Evolutionary conservation across 2,888 invertebrate species (phyloP), one percentile per base, ranked within the genome.

Genomic region (Hirudinaria manillensis): DNA sequence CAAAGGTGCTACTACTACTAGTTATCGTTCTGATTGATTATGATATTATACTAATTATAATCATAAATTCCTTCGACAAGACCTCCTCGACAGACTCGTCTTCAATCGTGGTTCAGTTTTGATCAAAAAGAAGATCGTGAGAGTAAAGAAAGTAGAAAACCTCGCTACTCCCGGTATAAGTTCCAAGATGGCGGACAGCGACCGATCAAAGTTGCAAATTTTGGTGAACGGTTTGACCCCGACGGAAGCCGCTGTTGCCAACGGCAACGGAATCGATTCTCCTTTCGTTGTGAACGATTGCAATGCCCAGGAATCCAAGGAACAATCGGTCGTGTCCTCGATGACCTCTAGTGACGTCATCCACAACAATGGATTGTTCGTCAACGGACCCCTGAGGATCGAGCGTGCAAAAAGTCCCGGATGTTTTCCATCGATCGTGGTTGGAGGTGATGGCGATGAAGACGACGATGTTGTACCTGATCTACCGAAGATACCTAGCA

Each of bases 401-500:
- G 45, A 45, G 45, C 45, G 45, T 7, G 10, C 45, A 16, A 45
- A 7, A 45, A 45, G 45, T 7, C 45, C 45, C 10, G 45, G 45
- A 45, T 45, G 45, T 45, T 45, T 61, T 61, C 61, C 61, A 16
- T 24, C 29, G 21, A 61, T 61, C 68, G 36, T 36, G 2, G 36
- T n/a, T 34, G 68, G 45, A 36, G 36, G 24, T 13, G 51, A 70
- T 24, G 73, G 36, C 10, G 45, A 38, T 27, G 73, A 73, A 29
- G 73, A 32, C 16, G 73, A 65, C 24, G 73, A 73, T 55, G 65
- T 73, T 3, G 73, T 73, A 7, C 19, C 29, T 21, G 73, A 73
- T 29, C 24, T 73, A 6, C 73, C 73, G 24, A 55, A 38, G n/a
- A 73, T 73, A 3, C 65, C 73, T 13, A 73, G 73, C 73, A 56